A percentile compares a stretch with the other conserved stretches of the same genome.
These are phyloP conservation scores for Melinopterus prodromus DNA, from an alignment of 2,888 invertebrate genomes.

Conservation along the genomic window DNA sequence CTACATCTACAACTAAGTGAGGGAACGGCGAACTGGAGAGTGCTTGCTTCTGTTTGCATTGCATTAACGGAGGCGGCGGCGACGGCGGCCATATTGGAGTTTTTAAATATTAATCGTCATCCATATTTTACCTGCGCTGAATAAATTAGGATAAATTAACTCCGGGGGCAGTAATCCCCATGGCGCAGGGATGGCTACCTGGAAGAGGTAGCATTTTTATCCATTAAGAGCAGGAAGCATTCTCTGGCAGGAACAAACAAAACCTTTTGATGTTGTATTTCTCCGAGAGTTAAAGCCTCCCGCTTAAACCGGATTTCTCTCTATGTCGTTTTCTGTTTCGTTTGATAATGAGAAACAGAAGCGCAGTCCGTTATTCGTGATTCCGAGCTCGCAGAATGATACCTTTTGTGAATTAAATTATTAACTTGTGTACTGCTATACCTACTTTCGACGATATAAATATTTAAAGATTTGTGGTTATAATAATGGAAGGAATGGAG, in stretches of 20 bases:
- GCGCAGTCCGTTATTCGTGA: background rate
- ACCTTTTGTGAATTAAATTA: too few relatives aligned
- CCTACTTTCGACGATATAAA: too few relatives aligned
- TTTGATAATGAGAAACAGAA: background rate
- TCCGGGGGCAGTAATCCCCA: slow-evolving; percentile 11
- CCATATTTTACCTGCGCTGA: slow-evolving; percentile 19
- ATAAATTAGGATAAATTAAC: slow-evolving; percentile 24
- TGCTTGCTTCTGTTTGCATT: background rate
- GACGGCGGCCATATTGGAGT: slow-evolving; percentile 16
- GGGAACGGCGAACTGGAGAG: background rate
- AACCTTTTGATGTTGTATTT: background rate
- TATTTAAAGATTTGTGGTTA: too few relatives aligned
- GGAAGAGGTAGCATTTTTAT: background rate
- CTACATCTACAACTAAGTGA: background rate
- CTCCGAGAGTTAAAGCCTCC: too few relatives aligned
- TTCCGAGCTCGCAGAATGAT: background rate
- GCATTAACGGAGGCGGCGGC: background rate
- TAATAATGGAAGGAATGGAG: too few relatives aligned
- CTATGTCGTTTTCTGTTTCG: background rate
- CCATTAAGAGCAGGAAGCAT: background rate
- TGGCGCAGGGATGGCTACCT: background rate
- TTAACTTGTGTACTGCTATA: too few relatives aligned
- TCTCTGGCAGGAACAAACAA: background rate
- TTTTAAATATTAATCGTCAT: slow-evolving; percentile 24
- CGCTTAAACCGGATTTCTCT: background rate